These are phyloP conservation scores for Zosterops pallidus DNA, from an alignment of 2,113 vertebrate genomes.

Conservation along the genomic window DNA sequence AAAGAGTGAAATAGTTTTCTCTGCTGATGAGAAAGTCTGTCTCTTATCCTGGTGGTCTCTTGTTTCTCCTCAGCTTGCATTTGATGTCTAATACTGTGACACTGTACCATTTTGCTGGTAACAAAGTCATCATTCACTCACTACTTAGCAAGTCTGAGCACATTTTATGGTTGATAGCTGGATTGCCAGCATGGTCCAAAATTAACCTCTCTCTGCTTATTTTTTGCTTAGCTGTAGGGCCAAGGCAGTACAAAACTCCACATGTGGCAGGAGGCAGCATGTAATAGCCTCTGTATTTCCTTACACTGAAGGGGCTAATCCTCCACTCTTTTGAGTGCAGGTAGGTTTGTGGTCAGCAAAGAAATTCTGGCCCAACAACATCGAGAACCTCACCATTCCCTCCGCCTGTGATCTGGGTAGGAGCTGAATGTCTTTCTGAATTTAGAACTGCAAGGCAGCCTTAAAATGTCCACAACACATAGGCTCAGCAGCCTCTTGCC, in stretches of 20 bases:
- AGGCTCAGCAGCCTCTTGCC: not conserved
- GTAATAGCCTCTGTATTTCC: not conserved
- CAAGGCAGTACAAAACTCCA: not conserved
- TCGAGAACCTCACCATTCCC: rapidly evolving
- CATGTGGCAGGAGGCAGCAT: not conserved
- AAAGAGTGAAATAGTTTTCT: not conserved
- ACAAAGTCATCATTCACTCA: conserved; percentile 15
- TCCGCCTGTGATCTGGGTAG: not conserved
- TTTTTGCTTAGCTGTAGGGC: not conserved
- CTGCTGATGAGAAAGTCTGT: not conserved
- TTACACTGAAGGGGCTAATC: not conserved
- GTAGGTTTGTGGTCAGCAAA: not conserved
- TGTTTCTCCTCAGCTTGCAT: not conserved
- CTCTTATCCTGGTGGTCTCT: not conserved
- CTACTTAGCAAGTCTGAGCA: not conserved
- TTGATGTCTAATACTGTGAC: not conserved
- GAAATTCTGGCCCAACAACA: not conserved
- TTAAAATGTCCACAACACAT: rapidly evolving
- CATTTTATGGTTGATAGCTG: conserved; percentile 9
- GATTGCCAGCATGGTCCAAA: not conserved
- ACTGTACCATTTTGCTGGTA: not conserved
- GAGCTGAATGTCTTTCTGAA: not conserved
- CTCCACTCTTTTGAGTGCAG: not conserved
- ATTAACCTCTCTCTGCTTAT: not conserved
- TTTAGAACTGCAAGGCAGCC: not conserved